Evolutionary conservation across 2,113 vertebrate species (phyloP).

Genomic region (Phrynosoma blainvillii): DNA sequence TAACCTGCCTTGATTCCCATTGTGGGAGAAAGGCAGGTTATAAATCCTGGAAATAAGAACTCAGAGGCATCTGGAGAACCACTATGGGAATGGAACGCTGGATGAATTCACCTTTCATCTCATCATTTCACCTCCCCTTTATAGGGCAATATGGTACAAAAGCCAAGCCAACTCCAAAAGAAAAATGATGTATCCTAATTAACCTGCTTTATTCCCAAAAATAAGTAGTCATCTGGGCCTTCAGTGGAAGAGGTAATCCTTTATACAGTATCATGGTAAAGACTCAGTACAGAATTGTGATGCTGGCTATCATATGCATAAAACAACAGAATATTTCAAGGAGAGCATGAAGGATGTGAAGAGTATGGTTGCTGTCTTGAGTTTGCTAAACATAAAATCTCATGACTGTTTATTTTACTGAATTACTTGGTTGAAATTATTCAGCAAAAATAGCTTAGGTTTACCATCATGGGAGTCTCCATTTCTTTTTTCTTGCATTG

Average conservation of each 20-base stretch:
- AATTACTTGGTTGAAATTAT: background rate
- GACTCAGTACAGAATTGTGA: background rate
- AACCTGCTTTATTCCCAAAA: background rate
- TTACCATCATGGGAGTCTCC: constrained; percentile 94
- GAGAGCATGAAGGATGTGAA: background rate
- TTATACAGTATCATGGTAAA: background rate
- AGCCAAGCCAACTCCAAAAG: no score
- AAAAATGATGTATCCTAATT: background rate
- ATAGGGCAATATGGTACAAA: no score
- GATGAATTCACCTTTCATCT: background rate
- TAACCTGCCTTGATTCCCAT: no score
- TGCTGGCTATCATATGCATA: background rate
- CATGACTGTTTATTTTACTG: background rate
- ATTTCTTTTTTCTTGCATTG: constrained; percentile 97
- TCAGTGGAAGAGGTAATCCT: no score
- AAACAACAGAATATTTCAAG: background rate
- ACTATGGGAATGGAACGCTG: background rate
- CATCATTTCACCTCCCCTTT: background rate
- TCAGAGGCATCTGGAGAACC: background rate
- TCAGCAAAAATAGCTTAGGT: constrained; percentile 12
- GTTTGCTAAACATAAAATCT: background rate
- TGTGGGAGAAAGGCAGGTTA: no score
- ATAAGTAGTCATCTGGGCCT: background rate
- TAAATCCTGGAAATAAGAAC: no score
- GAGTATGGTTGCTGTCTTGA: no score